phyloP scores from a whole-genome alignment of 2,113 vertebrate species.

The Boulengeromyrus knoepffleri region DNA sequence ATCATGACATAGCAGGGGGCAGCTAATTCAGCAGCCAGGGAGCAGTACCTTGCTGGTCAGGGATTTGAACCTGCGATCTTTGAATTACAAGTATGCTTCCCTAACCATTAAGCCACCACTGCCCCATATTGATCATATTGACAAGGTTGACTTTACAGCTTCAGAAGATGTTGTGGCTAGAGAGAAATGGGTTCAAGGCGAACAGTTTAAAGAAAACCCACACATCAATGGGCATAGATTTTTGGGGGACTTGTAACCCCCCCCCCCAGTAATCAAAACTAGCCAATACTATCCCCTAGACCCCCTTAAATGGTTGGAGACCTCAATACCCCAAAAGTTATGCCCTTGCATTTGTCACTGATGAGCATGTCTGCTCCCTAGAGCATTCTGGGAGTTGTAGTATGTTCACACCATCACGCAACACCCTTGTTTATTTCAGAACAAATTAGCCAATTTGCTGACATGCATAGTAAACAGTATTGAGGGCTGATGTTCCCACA shows the following conservation, averaged over 20 bases:
- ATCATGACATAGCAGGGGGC: no score
- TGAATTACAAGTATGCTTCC: no score
- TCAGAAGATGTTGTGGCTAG: background rate
- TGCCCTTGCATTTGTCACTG: conserved; percentile 49
- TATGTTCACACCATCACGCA: conserved; percentile 27
- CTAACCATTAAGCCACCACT: no score
- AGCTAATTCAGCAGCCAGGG: no score
- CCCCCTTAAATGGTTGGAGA: background rate
- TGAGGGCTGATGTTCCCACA: background rate
- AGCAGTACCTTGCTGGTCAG: no score
- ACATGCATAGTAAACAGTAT: conserved; percentile 6
- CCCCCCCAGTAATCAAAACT: background rate
- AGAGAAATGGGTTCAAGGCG: conserved; percentile 52
- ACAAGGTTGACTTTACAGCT: background rate
- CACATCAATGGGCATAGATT: no score
- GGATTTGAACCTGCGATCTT: no score
- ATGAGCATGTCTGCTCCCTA: conserved; percentile 51
- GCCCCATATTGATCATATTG: background rate
- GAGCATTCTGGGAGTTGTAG: conserved; percentile 54
- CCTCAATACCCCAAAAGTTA: background rate
- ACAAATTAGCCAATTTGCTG: conserved; percentile 44
- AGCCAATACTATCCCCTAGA: background rate
- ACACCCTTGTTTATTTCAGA: conserved; percentile 34
- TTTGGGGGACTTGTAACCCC: no score
- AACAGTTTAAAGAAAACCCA: conserved; percentile 44